A percentile compares a stretch with the other conserved stretches of the same genome.
Evolutionary conservation across 2,113 vertebrate genomes (phyloP).

Genomic region (Buteo buteo): DNA sequence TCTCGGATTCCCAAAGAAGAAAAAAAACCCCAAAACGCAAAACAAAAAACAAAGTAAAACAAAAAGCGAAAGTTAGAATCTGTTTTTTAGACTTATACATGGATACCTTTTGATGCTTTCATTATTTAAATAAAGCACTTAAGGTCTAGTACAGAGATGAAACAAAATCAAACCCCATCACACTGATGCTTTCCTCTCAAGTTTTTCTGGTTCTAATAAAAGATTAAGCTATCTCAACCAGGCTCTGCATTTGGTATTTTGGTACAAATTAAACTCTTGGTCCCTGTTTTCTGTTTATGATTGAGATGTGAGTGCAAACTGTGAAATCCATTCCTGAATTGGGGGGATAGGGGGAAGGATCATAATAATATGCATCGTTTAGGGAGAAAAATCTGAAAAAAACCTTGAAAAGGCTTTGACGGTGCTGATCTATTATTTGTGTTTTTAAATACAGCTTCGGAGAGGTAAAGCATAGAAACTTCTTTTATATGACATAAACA

Average conservation of each 20-base stretch:
- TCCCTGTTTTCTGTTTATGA: background rate
- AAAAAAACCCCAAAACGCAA: background rate
- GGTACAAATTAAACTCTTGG: background rate
- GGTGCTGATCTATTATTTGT: background rate
- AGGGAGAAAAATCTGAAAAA: background rate
- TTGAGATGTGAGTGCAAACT: background rate
- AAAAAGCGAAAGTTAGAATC: background rate
- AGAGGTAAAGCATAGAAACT: background rate
- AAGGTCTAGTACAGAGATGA: background rate
- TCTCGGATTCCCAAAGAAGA: background rate
- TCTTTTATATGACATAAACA: background rate
- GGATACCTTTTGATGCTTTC: background rate
- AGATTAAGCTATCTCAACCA: background rate
- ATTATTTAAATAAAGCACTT: background rate
- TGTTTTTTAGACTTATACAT: background rate
- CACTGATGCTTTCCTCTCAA: background rate
- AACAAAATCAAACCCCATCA: background rate
- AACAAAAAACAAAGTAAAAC: background rate
- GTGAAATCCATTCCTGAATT: background rate
- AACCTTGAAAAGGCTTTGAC: background rate
- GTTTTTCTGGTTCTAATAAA: background rate
- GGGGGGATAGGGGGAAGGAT: fast-evolving
- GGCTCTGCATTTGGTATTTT: background rate
- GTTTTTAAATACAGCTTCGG: background rate
- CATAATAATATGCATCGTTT: background rate